Evolutionary conservation across 2,797 vertebrate genomes (phyloP), one percentile per base, ranked within the genome.

Genomic region (Sebastes cheni): DNA sequence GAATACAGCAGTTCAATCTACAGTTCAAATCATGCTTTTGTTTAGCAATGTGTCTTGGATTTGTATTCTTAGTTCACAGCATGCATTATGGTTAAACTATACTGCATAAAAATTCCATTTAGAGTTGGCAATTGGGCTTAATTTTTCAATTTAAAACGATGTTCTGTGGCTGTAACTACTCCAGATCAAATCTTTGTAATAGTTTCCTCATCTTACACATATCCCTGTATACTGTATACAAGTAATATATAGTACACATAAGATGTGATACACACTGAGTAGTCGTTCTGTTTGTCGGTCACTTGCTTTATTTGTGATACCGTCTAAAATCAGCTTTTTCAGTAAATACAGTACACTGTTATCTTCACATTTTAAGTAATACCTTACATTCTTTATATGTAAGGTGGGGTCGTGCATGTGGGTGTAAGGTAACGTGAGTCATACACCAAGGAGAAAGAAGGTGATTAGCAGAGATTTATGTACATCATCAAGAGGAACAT

Each of bases 391-490:
- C 34, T 64, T 18, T 20, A 18, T 18, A 1, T 64, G 58, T 64
- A 79, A 65, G 67, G 6, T n/a, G 20, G 27, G 20, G 16, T 61
- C 42, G 13, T 76, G 32, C 52, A 18, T 54, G 55, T 71, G 67
- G 59, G 80, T 12, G 68, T 75, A 70, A 72, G 36, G 62, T 80
- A 54, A 66, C 11, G 16, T 80, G 73, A 77, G 65, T 71, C 70
- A 67, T 58, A 73, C 58, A 70, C 70, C 25, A 5, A 59, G 61
- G 60, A 78, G 39, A 65, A 77, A 59, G 42, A 27, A 60, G 32
- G 32, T 80, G 32, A 80, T 85, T 60, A 70, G 36, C 29, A 50
- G 56, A 73, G 75, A 81, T 72, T 78, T 72, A 82, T 70, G 59
- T 56, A 6, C 23, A 62, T 81, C 74, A 70, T 75, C 66, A 69